Conservation (phyloP, 2,113 vertebrate species). For the Syngnathus floridae region DNA sequence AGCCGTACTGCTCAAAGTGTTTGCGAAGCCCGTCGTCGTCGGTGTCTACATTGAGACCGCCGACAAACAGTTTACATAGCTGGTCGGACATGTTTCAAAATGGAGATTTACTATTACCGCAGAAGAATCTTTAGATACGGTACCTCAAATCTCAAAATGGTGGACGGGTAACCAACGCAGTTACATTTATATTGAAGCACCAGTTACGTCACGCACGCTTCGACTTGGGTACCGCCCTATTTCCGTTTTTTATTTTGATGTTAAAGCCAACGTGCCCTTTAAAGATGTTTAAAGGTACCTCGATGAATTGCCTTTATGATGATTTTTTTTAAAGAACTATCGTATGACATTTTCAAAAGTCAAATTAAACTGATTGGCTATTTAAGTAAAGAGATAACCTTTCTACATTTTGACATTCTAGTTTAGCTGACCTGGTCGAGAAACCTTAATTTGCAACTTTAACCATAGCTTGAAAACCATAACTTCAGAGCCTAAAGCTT, state of each 20-base stretch:
- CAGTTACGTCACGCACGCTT: slow-evolving; percentile 12
- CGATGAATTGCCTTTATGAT: not conserved
- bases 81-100: slow-evolving; percentile 79
- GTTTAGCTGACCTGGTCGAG: too few species aligned
- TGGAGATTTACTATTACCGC: fast-evolving
- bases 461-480: not conserved
- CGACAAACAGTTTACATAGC: slow-evolving; percentile 95
- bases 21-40: slow-evolving; percentile 88
- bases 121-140: fast-evolving
- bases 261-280: not conserved
- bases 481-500: not conserved
- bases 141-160: slow-evolving; percentile 43
- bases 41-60: slow-evolving; percentile 92
- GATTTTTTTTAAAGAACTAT: not conserved
- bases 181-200: slow-evolving; percentile 22
- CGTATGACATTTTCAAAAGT: too few species aligned
- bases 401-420: too few species aligned
- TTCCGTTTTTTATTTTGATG: slow-evolving; percentile 26
- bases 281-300: not conserved
- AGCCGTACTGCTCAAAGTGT: slow-evolving; percentile 89
- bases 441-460: not conserved
- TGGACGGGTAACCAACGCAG: not conserved
- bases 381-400: too few species aligned
- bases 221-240: not conserved
- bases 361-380: too few species aligned